Evolutionary conservation across 64 coral and sea anemone species (phyloP).

Genomic region (Dendronephthya gigantea): DNA sequence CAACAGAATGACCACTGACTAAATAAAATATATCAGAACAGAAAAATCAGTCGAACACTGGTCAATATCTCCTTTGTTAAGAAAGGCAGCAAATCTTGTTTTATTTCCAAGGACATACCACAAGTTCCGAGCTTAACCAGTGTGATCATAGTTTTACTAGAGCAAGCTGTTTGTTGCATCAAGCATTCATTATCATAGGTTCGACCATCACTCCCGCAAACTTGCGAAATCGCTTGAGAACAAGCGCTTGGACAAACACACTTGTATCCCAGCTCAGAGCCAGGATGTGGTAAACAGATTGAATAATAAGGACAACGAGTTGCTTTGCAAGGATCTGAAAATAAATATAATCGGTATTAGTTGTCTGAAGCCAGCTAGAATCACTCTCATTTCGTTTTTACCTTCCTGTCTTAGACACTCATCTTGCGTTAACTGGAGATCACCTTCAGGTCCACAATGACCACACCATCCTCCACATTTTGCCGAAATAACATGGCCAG

Average conservation of each 20-base stretch:
- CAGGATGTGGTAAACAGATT: not conserved
- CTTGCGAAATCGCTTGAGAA: conserved; percentile 48
- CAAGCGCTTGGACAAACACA: conserved; percentile 28
- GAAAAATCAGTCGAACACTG: not conserved
- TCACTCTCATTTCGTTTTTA: conserved; percentile 36
- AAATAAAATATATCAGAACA: not conserved
- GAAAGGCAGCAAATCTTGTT: no score
- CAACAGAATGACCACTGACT: not conserved
- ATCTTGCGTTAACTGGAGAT: conserved; percentile 49
- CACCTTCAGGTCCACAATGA: conserved; percentile 41
- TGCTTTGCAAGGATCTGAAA: conserved; percentile 12
- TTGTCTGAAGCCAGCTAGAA: no score
- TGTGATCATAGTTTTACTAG: conserved; percentile 23
- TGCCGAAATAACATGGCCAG: conserved; percentile 60
- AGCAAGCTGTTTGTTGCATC: conserved; percentile 46
- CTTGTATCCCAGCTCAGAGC: conserved; percentile 13
- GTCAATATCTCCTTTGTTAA: no score
- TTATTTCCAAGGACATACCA: conserved; percentile 33
- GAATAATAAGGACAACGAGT: not conserved
- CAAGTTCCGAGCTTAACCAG: conserved; percentile 41
- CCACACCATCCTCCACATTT: conserved; percentile 95
- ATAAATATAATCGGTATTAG: no score
- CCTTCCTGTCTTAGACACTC: conserved; percentile 36
- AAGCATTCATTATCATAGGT: conserved; percentile 53
- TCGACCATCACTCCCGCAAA: conserved; percentile 61